Evolutionary conservation across 2,113 vertebrate species (phyloP), one percentile per base, ranked within the genome.

Genomic region (Pachycephala philippinensis): DNA sequence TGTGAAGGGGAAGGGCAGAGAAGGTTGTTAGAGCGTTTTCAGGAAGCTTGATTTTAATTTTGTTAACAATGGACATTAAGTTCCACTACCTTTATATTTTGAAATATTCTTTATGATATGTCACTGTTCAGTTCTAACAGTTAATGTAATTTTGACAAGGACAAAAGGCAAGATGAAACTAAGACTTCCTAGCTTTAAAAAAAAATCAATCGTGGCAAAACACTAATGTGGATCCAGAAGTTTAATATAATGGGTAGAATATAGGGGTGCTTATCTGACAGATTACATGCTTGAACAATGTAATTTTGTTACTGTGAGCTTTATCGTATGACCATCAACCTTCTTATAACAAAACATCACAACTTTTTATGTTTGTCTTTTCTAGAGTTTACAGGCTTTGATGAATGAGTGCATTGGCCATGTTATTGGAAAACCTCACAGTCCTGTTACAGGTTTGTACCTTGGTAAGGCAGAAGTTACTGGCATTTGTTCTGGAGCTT

Each of bases 341-440:
- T 22, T 89, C 42, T 75, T 37, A 33, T 57, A 72, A 30, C 6
- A 44, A 76, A 66, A 28, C 9, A 24, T 40, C 27, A 56, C 10
- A 87, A 24, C 4, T 70, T 91, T 8, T 79, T 79, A 44, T 15
- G 7, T 61, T 95, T 79, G 89, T 52, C n/a, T 71, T 80, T 94
- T 95, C 21, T 96, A 99, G 99, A 99, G 98, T 98, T 98, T 99
- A 69, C 99, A 99, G 95, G 99, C 99, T 45, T 89, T 99, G 97
- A 99, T 99, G 99, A 99, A 99, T 90, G 99, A 99, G 91, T 99
- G 99, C 95, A 99, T 99, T 40, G 99, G 99, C 56, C 99, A 99
- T n/a, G 99, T 99, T 87, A 99, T 99, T 87, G 99, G 99, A 64
- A 99, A 99, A 97, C 99, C 99, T 50, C 99, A 99, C 93, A 99